phyloP scores from a whole-genome alignment of 2,113 vertebrate species.

The Diglossa brunneiventris region DNA sequence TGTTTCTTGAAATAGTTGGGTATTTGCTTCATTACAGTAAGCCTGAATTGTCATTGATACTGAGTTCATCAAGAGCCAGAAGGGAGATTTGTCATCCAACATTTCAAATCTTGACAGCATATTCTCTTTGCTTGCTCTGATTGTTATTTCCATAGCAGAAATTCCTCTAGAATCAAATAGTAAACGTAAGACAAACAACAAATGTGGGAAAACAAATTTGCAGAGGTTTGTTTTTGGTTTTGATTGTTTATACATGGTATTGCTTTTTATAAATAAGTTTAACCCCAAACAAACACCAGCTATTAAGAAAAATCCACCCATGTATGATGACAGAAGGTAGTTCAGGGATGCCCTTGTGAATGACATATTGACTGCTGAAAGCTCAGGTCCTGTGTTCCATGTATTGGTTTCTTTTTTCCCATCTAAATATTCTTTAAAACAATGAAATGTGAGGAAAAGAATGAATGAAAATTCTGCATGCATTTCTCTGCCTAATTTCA shows the following conservation, averaged over 20 bases:
- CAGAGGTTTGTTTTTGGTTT: neutral
- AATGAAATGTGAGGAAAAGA: neutral
- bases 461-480: neutral
- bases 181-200: neutral
- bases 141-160: neutral
- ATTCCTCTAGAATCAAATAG: neutral
- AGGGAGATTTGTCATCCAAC: neutral
- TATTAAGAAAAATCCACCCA: neutral
- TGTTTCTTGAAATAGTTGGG: neutral
- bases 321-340: neutral
- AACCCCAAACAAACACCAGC: neutral
- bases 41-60: neutral
- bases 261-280: neutral
- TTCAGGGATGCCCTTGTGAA: neutral
- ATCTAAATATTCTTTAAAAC: neutral
- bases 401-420: neutral
- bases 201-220: neutral
- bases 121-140: neutral
- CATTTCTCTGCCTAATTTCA: neutral
- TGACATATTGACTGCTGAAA: fast-evolving
- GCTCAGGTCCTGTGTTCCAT: neutral
- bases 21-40: neutral
- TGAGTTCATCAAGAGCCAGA: neutral
- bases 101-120: neutral
- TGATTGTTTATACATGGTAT: neutral